These are phyloP conservation scores for Drosophila paulistorum DNA, from an alignment of 1,140 invertebrate species.

Conservation along the genomic window DNA sequence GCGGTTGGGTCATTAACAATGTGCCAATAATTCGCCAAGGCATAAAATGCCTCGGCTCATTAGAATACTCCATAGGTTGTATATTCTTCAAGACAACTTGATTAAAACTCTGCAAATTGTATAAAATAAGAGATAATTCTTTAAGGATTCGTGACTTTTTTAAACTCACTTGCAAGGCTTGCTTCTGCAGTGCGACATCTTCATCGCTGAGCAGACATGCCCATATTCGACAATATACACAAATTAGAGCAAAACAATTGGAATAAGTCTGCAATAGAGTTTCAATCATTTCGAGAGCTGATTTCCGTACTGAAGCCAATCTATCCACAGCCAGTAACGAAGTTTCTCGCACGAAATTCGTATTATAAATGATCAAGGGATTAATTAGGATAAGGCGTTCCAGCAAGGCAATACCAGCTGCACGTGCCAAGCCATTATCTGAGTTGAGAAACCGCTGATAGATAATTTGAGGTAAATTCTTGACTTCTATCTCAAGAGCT, in stretches of 20 bases:
- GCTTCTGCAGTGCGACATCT: constrained; percentile 62
- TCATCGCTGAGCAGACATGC: constrained; percentile 66
- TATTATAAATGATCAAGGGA: constrained; percentile 74
- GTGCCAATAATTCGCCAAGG: constrained; percentile 79
- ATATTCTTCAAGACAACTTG: constrained; percentile 61
- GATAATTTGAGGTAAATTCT: constrained; percentile 56
- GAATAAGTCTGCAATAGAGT: constrained; percentile 58
- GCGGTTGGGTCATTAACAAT: constrained; percentile 56
- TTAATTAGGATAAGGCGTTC: constrained; percentile 70
- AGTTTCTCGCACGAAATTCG: constrained; percentile 67
- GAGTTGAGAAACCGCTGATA: constrained; percentile 64
- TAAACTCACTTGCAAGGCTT: constrained; percentile 59
- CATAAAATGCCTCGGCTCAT: constrained; percentile 71
- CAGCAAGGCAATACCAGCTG: constrained; percentile 65
- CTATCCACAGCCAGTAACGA: constrained; percentile 58
- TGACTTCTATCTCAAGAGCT: constrained; percentile 53
- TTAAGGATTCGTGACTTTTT: background rate
- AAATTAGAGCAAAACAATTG: constrained; percentile 71
- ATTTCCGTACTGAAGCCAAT: constrained; percentile 65
- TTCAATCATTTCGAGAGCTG: constrained; percentile 63
- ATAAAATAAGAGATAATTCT: background rate
- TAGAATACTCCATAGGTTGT: constrained; percentile 65
- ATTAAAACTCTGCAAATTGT: constrained; percentile 64
- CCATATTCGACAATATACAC: constrained; percentile 72
- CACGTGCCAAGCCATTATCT: constrained; percentile 57